Base-by-base conservation (phyloP, 1,140 invertebrate species). In the Papilio xuthus region DNA sequence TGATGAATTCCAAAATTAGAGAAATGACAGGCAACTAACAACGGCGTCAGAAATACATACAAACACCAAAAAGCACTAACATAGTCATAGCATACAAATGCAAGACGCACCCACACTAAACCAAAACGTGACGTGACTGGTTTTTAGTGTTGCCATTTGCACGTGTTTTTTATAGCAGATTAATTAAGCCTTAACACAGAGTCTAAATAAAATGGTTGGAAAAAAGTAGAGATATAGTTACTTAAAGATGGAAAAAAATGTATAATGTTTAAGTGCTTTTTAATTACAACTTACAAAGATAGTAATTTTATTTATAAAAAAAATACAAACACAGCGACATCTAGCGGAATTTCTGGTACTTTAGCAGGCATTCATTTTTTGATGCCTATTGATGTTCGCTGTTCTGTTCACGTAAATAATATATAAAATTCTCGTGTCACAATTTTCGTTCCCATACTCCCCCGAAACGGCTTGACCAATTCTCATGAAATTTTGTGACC, bases 1-100 rank as follows among this genome's bases (percentile, higher is more conserved):
- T 93, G 87, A 93, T 92, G 88, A 93, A 91, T 92, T 92, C 91
- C 90, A 91, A 92, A 90, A 85, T 90, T 88, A 90, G 86, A 89
- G 85, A 83, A 86, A 90, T 90, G 88, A 89, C 88, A 91, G 86
- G 82, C 85, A 88, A 91, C 81, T 88, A 88, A 91, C 86, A 89
- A 88, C 91, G 89, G 89, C 90, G 91, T 93, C 88, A 92, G 88
- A 92, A 88, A 91, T 88, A 92, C 90, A 92, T 89, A 93, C 89
- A 92, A 91, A 91, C 89, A 90, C 85, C 79, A 89, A 88, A 89
- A 87, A 84, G 77, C 85, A 88, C 83, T 86, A 82, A 84, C 82
- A 86, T 88, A 85, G 87, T 83, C 84, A 86, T 85, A 77, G 88
- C 80, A 82, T 83, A 88, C 83, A 84, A 84, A 89, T 82, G 83